Evolutionary conservation across 1,140 invertebrate genomes (phyloP).

Genomic region (Drosophila ohnishii): DNA sequence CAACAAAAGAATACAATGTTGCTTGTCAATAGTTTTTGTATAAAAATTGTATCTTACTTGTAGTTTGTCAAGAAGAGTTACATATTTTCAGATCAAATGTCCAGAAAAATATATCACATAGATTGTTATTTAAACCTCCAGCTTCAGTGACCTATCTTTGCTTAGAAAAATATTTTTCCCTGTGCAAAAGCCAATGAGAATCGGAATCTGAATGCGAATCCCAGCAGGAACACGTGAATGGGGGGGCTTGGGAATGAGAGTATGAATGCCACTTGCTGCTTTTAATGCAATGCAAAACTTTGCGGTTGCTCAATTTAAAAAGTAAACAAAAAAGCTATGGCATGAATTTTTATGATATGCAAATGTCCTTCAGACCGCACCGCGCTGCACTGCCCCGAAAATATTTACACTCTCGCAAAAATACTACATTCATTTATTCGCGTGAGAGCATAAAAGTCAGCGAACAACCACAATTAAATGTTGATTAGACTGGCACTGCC

Average conservation of each 20-base stretch:
- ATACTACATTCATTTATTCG: slow-evolving; percentile 8
- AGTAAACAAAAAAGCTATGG: slow-evolving; percentile 73
- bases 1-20: not conserved
- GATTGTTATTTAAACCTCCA: too few species aligned
- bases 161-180: slow-evolving; percentile 3
- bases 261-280: slow-evolving; percentile 49
- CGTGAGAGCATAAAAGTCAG: slow-evolving; percentile 33
- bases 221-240: slow-evolving; percentile 28
- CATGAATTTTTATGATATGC: slow-evolving; percentile 81
- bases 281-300: slow-evolving; percentile 78
- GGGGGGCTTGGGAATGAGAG: slow-evolving; percentile 10
- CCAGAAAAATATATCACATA: not conserved
- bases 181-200: slow-evolving; percentile 25
- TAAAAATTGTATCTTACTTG: not conserved
- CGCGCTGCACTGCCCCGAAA: slow-evolving; percentile 24
- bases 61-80: not conserved
- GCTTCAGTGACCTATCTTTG: not conserved
- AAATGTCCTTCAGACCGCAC: slow-evolving; percentile 49
- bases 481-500: slow-evolving; percentile 31
- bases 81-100: not conserved
- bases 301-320: slow-evolving; percentile 80
- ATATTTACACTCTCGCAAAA: slow-evolving; percentile 41
- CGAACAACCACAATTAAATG: slow-evolving; percentile 63
- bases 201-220: slow-evolving; percentile 22
- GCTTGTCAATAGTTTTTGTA: not conserved